phyloP scores from a whole-genome alignment of 2,888 invertebrate genomes.

The Xanthorhoe spadicearia region DNA sequence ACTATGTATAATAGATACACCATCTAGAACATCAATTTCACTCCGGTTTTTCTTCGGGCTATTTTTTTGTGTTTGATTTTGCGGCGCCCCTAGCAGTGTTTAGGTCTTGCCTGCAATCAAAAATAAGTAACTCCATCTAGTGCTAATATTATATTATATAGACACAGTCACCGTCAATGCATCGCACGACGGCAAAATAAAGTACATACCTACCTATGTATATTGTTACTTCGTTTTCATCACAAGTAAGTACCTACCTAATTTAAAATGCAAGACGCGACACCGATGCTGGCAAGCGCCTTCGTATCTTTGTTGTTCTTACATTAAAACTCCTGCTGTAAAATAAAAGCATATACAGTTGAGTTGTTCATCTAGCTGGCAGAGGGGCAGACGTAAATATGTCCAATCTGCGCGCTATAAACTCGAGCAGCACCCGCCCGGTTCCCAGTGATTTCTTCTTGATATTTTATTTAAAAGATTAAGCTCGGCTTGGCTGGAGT shows the following conservation, averaged over 20 bases:
- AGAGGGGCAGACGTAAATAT: slow-evolving; percentile 49
- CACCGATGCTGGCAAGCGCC: slow-evolving; percentile 2
- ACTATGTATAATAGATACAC: too few relatives aligned
- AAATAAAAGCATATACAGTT: slow-evolving; percentile 39
- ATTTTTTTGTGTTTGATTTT: too few relatives aligned
- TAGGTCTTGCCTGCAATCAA: too few relatives aligned
- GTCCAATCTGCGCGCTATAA: slow-evolving; percentile 66
- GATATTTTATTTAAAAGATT: slow-evolving; percentile 80
- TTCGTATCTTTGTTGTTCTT: slow-evolving; percentile 10
- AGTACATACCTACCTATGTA: too few relatives aligned
- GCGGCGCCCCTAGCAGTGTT: too few relatives aligned
- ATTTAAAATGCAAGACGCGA: background rate
- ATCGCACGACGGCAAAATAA: background rate
- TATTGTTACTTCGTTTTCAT: too few relatives aligned
- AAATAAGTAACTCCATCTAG: too few relatives aligned
- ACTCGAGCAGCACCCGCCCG: slow-evolving; percentile 50
- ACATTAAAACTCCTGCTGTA: slow-evolving; percentile 43
- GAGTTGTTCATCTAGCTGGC: slow-evolving; percentile 41
- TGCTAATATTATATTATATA: too few relatives aligned
- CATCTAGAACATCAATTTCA: too few relatives aligned
- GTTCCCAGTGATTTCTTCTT: slow-evolving; percentile 75
- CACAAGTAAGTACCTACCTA: background rate
- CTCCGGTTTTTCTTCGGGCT: too few relatives aligned
- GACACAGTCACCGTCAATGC: background rate
- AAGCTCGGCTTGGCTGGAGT: slow-evolving; percentile 52